Evolutionary conservation across 2,888 invertebrate species (phyloP), one percentile per base, ranked within the genome.

Genomic region (Epicampocera succincta): DNA sequence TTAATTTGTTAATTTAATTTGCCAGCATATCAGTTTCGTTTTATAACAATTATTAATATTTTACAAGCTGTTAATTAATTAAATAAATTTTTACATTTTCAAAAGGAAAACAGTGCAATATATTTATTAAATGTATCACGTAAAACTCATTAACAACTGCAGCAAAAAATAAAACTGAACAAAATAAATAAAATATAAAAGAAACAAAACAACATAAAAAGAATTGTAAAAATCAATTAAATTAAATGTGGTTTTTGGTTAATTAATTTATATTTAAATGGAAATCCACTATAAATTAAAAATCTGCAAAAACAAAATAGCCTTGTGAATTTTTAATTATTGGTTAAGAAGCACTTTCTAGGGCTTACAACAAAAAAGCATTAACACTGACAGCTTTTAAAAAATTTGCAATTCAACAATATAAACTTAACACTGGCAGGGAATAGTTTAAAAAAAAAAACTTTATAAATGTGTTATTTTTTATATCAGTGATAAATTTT

Each of bases 181-280:
- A 19, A n/a, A 68, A 38, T 40, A 58, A 65, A 25, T 46, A 48
- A 40, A 6, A 63, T 74, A 33, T 8, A 33, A 8, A 44, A 21
- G 13, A 80, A 29, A 68, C 29, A 46, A 73, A 29, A 25, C 40
- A n/a, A 50, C 58, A 75, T 66, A 60, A 72, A 68, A 65, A 69
- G 50, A 46, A 81, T 65, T 74, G 63, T 58, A 38, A 74, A 81
- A 81, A 74, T 69, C 77, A 81, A 81, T 74, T 77, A 81, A 77
- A 81, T 73, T 63, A 77, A 81, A 73, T 81, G 81, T 77, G 77
- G 81, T 81, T 77, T 81, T 65, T 73, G 68, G 54, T 81, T 81
- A 73, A 77, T 81, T 77, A 76, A 76, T 81, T 77, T 69, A 61
- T 66, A 81, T 81, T 63, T 76, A 63, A 81, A 77, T 81, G 73